These are phyloP conservation scores for Hypothenemus hampei DNA, from an alignment of 1,140 invertebrate species.

Conservation along the genomic window DNA sequence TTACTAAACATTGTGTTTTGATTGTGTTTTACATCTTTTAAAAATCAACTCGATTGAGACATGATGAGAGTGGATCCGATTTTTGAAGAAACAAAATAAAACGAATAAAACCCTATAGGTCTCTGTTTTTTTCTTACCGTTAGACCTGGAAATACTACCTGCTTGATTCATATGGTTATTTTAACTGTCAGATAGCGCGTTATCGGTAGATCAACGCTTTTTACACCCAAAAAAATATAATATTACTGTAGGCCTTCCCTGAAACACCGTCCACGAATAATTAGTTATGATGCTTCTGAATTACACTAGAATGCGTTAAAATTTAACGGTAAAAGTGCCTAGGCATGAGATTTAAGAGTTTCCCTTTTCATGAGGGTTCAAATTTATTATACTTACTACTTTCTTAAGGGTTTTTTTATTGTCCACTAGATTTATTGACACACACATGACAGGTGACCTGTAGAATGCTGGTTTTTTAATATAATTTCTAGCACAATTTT, in stretches of 20 bases:
- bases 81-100: too few species aligned
- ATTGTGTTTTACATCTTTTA: conserved; percentile 16
- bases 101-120: too few species aligned
- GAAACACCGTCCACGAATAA: conserved; percentile 23
- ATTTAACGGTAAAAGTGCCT: conserved; percentile 21
- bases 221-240: conserved; percentile 26
- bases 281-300: conserved; percentile 26
- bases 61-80: too few species aligned
- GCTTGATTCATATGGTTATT: conserved; percentile 26
- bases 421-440: conserved; percentile 22
- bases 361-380: conserved; percentile 1
- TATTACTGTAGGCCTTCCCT: conserved; percentile 22
- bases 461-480: too few species aligned
- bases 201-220: conserved; percentile 20
- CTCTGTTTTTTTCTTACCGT: too few species aligned
- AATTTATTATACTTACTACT: too few species aligned
- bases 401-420: too few species aligned
- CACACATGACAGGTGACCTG: too few species aligned
- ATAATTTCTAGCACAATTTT: too few species aligned
- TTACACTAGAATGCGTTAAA: conserved; percentile 22
- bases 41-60: too few species aligned
- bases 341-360: conserved; percentile 3
- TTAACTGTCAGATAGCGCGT: conserved; percentile 20
- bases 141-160: conserved; percentile 11
- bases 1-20: conserved; percentile 21